Evolutionary conservation across 1,140 invertebrate species (phyloP).

Genomic region (Tyrophagus putrescentiae): DNA sequence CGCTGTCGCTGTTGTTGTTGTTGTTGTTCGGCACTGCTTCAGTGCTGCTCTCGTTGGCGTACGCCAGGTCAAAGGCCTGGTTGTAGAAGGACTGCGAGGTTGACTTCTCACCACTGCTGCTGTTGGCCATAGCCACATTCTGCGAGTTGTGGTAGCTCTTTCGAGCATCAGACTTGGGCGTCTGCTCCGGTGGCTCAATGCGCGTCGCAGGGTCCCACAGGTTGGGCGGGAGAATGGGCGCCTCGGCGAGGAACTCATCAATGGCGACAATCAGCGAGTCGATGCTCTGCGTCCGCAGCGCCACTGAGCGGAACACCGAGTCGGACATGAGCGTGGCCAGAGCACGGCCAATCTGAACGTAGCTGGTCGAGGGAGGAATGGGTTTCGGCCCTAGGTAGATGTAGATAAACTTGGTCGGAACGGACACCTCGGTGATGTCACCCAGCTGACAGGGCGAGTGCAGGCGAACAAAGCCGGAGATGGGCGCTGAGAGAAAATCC

Average conservation of each 20-base stretch:
- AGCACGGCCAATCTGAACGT: conserved; percentile 90
- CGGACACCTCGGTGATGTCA: conserved; percentile 88
- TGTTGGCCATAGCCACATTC: neutral
- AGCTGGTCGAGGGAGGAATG: conserved; percentile 42
- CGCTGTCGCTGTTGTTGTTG: neutral
- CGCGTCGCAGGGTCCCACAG: conserved; percentile 97
- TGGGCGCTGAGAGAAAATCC: conserved; percentile 76
- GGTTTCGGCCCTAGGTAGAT: conserved; percentile 70
- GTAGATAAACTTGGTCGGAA: conserved; percentile 89
- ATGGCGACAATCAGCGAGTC: conserved; percentile 86
- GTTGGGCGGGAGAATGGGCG: conserved; percentile 78
- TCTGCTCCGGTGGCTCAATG: conserved; percentile 88
- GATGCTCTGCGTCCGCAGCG: conserved; percentile 80
- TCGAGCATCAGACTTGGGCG: conserved; percentile 56
- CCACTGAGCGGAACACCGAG: conserved; percentile 91
- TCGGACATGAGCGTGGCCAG: conserved; percentile 99
- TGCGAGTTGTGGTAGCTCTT: conserved; percentile 17
- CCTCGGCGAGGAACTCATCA: conserved; percentile 92
- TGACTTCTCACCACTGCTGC: neutral
- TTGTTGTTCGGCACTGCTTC: neutral
- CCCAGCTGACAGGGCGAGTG: conserved; percentile 73
- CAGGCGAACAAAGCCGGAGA: conserved; percentile 83
- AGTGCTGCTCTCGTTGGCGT: neutral
- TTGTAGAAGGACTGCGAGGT: conserved; percentile 14
- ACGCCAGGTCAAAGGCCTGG: neutral